Evolutionary conservation across 2,888 invertebrate species (phyloP).

Genomic region (Eupithecia dodoneata): DNA sequence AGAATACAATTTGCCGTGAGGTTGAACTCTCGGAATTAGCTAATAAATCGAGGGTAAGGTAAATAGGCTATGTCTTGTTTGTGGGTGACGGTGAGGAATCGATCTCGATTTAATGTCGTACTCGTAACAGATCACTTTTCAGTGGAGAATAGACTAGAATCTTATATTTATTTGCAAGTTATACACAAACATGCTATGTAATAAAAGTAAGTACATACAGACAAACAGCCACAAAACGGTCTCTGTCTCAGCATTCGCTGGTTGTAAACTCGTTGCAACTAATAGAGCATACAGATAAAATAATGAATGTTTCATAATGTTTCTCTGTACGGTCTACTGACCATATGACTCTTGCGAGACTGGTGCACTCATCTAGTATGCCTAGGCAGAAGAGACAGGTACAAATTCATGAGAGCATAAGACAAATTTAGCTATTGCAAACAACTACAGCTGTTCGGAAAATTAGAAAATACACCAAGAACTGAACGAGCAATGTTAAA

Average conservation of each 20-base stretch:
- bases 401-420: too few relatives aligned
- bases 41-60: constrained; percentile 20
- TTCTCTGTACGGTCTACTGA: background rate
- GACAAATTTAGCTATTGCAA: too few relatives aligned
- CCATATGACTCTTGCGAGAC: too few relatives aligned
- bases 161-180: background rate
- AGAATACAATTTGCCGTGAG: constrained; percentile 25
- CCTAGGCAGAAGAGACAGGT: too few relatives aligned
- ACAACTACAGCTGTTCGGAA: background rate
- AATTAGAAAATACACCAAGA: background rate
- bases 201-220: background rate
- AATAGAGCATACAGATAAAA: background rate
- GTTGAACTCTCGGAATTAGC: constrained; percentile 16
- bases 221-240: background rate
- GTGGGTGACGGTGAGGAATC: constrained; percentile 3
- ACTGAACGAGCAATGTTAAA: background rate
- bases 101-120: background rate
- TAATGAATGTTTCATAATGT: background rate
- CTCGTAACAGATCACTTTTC: background rate
- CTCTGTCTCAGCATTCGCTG: background rate
- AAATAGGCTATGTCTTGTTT: constrained; percentile 19
- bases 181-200: background rate
- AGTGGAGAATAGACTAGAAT: background rate
- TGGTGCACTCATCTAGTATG: too few relatives aligned
- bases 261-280: background rate